Base-by-base conservation (phyloP, 2,888 invertebrate species). In the Harpalus rubripes region DNA sequence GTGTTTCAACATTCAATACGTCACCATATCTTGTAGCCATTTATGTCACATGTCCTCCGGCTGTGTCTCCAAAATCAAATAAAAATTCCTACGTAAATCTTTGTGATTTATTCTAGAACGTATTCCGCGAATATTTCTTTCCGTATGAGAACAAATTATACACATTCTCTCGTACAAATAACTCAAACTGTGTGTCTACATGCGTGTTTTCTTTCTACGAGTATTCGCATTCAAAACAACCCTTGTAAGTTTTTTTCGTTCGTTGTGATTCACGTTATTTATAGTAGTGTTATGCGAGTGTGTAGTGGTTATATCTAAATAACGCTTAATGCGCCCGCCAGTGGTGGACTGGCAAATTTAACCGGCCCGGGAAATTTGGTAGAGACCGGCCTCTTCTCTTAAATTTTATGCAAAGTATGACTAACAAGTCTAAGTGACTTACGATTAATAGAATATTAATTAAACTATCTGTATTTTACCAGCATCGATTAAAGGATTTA, bases 51-150 rank as follows among this genome's bases (percentile, higher is more conserved):
- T 63, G 63, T 63, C 18, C 22, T 5, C 63, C 7, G 8, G 8
- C 59, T 18, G 4, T 16, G 18, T 16, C 7, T 59, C 59, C 59
- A 18, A 18, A 63, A 63, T 63, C 63, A 63, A 63, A 63, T 63
- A 63, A 63, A 63, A 63, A 22, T 63, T 61, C 10, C 63, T 12
- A 1, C 22, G 63, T 63, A 22, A 26, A 63, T 63, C 63, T 63
- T 26, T 6, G 7, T 63, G 63, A 63, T 63, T 63, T 63, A 63
- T 63, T 63, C 63, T 8, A 12, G 12, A 22, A 5, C 63, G 22
- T 26, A 63, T 74, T n/a, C 16, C 8, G 16, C 16, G 41, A 44
- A 74, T 74, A 74, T 44, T 74, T 41, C 74, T 74, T 74, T 41
- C 18, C 7, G 52, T 56, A 44, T 44, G 74, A 74, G 39, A 74